A percentile compares a stretch with the other conserved stretches of the same genome.
Conservation (phyloP, 2,113 vertebrate genomes). For the Aldabrachelys gigantea region DNA sequence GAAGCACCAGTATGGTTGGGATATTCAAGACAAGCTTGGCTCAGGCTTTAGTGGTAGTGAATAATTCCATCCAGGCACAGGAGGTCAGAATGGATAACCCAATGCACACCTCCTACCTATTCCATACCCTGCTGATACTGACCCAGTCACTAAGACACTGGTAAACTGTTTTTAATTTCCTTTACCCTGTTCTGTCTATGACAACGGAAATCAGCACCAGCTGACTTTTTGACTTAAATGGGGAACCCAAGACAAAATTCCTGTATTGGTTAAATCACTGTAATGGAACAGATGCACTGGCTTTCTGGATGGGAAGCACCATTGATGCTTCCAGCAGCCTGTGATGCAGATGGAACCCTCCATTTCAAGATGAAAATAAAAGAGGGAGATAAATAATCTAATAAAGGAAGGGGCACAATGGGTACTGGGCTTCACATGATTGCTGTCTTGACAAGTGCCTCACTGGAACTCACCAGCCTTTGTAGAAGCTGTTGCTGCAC, state of each 20-base stretch:
- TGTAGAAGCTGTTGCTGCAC: background rate
- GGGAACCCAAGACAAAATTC: accelerated
- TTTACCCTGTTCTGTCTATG: background rate
- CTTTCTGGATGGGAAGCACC: no score
- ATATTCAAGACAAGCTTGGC: background rate
- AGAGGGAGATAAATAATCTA: background rate
- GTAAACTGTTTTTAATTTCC: background rate
- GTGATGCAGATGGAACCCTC: background rate
- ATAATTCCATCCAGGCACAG: background rate
- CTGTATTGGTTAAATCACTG: background rate
- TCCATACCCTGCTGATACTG: background rate
- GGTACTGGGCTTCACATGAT: background rate
- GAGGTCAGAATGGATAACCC: background rate
- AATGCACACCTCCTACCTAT: background rate
- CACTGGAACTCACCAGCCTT: background rate
- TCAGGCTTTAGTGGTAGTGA: background rate
- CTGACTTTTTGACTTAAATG: accelerated
- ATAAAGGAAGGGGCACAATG: accelerated
- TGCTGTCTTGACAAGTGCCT: no score
- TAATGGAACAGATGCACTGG: background rate
- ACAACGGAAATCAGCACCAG: background rate
- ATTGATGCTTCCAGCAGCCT: background rate
- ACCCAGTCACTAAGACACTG: accelerated
- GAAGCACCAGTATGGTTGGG: background rate
- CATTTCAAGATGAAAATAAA: background rate